These are phyloP conservation scores for Sebastes steindachneri DNA, from an alignment of 2,797 vertebrate species.

Conservation along the genomic window DNA sequence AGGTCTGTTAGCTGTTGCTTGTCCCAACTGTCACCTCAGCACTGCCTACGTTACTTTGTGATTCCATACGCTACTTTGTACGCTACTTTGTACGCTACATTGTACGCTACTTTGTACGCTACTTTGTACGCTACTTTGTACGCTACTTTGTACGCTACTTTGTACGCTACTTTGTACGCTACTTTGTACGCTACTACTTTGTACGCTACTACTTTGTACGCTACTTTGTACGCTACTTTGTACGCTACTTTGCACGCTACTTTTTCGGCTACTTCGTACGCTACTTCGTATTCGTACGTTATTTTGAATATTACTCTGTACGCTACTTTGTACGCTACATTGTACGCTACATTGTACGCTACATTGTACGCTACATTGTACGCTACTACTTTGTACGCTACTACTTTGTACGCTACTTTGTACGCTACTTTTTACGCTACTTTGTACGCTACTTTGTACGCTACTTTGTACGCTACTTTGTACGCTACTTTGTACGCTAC, in stretches of 20 bases:
- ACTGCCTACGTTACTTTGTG: background rate
- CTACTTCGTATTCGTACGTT: too few species aligned
- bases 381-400: too few species aligned
- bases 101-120: rapidly evolving
- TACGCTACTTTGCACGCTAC: background rate
- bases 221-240: rapidly evolving
- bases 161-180: rapidly evolving
- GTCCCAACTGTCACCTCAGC: background rate
- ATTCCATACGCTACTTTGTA: background rate
- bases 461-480: too few species aligned
- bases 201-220: too few species aligned
- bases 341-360: background rate
- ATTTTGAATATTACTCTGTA: too few species aligned
- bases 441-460: too few species aligned
- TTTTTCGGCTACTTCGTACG: background rate
- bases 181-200: too few species aligned
- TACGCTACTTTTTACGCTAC: background rate
- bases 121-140: too few species aligned
- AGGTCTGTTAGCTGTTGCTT: background rate
- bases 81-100: background rate
- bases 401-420: background rate
- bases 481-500: background rate
- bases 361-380: background rate
- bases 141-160: rapidly evolving
- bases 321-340: rapidly evolving